Evolutionary conservation across 1,140 invertebrate species (phyloP).

Genomic region (Eupeodes corollae): DNA sequence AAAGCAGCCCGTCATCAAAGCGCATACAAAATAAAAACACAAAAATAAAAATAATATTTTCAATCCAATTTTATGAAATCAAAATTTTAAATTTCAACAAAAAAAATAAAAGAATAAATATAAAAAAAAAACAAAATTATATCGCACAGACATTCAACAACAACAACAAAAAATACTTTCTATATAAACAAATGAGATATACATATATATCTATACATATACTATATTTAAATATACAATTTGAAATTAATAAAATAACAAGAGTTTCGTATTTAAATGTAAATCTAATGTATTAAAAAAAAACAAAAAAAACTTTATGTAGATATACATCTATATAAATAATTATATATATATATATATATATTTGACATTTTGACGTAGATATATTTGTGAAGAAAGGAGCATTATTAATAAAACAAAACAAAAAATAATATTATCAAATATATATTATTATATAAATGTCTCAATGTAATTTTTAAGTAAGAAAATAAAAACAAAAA

Average conservation of each 20-base stretch:
- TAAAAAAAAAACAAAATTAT: constrained; percentile 7
- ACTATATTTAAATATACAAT: neutral
- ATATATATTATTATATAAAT: neutral
- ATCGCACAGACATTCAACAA: neutral
- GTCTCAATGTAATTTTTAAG: neutral
- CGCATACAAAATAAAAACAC: neutral
- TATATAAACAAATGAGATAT: neutral
- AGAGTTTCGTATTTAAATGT: neutral
- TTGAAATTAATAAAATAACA: neutral
- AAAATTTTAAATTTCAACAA: constrained; percentile 5
- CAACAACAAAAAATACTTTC: neutral
- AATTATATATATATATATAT: constrained; percentile 1
- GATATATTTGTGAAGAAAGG: neutral
- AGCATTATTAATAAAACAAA: neutral
- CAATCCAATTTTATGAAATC: constrained; percentile 6
- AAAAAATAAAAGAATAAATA: constrained; percentile 8
- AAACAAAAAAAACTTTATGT: neutral
- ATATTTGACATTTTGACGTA: neutral
- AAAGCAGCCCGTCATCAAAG: neutral
- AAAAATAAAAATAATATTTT: constrained; percentile 7
- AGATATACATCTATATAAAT: neutral
- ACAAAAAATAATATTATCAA: neutral
- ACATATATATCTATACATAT: neutral
- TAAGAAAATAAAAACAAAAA: neutral
- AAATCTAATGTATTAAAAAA: neutral